These are phyloP conservation scores for Chamaetylas fuelleborni DNA, from an alignment of 2,113 vertebrate species.

Conservation along the genomic window DNA sequence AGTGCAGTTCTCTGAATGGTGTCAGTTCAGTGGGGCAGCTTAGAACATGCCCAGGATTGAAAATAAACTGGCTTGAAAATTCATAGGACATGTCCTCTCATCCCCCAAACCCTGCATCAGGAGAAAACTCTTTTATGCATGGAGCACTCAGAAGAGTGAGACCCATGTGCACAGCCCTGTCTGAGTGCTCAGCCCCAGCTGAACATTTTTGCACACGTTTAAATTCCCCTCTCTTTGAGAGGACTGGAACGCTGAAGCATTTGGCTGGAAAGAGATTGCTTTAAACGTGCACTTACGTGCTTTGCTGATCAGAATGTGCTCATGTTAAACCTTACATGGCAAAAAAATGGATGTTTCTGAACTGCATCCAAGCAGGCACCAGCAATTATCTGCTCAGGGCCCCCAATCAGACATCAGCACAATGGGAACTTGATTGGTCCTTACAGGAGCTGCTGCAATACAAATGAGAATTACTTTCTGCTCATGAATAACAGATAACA, in stretches of 20 bases:
- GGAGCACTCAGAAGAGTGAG: fast-evolving
- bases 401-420: slow-evolving; percentile 12
- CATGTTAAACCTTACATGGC: slow-evolving; percentile 42
- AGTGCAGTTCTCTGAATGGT: neutral
- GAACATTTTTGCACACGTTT: neutral
- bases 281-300: neutral
- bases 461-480: slow-evolving; percentile 7
- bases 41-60: neutral
- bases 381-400: neutral
- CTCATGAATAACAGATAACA: slow-evolving; percentile 28
- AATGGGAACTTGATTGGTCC: slow-evolving; percentile 26
- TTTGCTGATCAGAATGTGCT: slow-evolving; percentile 24
- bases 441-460: neutral
- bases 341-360: slow-evolving; percentile 25
- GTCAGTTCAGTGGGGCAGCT: neutral
- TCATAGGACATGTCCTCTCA: neutral
- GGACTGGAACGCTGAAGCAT: neutral
- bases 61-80: neutral
- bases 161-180: neutral
- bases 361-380: slow-evolving; percentile 25
- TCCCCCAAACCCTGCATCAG: neutral
- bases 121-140: neutral
- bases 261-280: neutral
- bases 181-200: neutral
- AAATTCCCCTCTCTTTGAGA: neutral